A percentile compares a stretch with the other conserved stretches of the same genome.
These are phyloP conservation scores for Ochropleura plecta DNA, from an alignment of 2,888 invertebrate species.

Conservation along the genomic window DNA sequence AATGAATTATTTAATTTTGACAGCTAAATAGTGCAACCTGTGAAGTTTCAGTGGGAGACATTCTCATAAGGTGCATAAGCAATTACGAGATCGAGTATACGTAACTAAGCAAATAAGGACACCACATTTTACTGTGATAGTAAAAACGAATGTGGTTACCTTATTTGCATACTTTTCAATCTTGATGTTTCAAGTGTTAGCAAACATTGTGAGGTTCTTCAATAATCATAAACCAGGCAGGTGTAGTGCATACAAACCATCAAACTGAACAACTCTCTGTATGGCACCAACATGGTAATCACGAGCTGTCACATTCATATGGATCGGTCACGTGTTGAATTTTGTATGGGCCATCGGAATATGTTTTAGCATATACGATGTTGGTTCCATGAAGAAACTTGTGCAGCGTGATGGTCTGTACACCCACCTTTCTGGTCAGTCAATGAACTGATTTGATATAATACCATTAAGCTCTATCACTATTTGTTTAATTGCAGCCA, in stretches of 20 bases:
- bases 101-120: neutral
- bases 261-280: too few species aligned
- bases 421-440: neutral
- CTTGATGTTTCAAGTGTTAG: constrained; percentile 23
- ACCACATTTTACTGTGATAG: neutral
- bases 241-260: too few species aligned
- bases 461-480: neutral
- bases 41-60: neutral
- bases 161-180: constrained; percentile 27
- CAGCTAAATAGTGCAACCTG: neutral
- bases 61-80: neutral
- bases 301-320: too few species aligned
- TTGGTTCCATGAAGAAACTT: neutral
- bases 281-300: too few species aligned
- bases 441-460: neutral
- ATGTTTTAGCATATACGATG: neutral
- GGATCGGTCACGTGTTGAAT: too few species aligned
- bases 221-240: neutral
- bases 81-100: neutral
- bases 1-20: neutral
- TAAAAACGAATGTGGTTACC: neutral
- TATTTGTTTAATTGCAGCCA: neutral
- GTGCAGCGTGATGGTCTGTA: neutral
- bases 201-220: neutral
- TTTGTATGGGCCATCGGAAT: too few species aligned